Evolutionary conservation across 2,888 invertebrate species (phyloP).

Genomic region (Cordylochernes scorpioides): DNA sequence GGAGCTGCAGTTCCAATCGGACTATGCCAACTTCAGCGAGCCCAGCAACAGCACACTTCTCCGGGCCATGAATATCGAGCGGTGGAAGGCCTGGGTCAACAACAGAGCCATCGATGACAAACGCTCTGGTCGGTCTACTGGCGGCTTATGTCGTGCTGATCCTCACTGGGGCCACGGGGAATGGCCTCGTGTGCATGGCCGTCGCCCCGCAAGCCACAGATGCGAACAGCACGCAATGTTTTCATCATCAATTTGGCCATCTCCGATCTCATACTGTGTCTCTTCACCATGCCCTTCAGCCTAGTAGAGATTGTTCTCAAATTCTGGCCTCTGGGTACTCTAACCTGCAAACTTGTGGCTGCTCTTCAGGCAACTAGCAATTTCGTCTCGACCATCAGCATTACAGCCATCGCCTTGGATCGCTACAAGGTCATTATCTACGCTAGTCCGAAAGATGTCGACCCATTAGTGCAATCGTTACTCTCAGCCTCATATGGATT

Average conservation of each 20-base stretch:
- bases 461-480: slow-evolving; percentile 38
- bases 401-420: slow-evolving; percentile 65
- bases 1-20: too few species aligned
- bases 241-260: slow-evolving; percentile 66
- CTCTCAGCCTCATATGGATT: slow-evolving; percentile 32
- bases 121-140: slow-evolving; percentile 37
- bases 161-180: slow-evolving; percentile 52
- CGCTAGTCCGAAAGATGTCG: slow-evolving; percentile 37
- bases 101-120: slow-evolving; percentile 44
- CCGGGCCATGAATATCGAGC: too few species aligned
- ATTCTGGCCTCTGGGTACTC: slow-evolving; percentile 42
- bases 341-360: slow-evolving; percentile 50
- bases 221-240: slow-evolving; percentile 70
- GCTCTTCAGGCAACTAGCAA: slow-evolving; percentile 66
- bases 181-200: slow-evolving; percentile 47
- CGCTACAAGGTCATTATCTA: slow-evolving; percentile 65
- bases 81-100: too few species aligned
- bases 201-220: slow-evolving; percentile 57
- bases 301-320: slow-evolving; percentile 55
- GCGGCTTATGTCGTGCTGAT: slow-evolving; percentile 45
- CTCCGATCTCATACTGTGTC: slow-evolving; percentile 50
- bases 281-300: slow-evolving; percentile 68
- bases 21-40: too few species aligned
- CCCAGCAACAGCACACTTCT: too few species aligned
- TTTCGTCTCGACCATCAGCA: slow-evolving; percentile 74